A percentile compares a stretch with the other conserved stretches of the same genome.
Conservation (phyloP, 2,797 vertebrate species). For the Holocentrus rufus region DNA sequence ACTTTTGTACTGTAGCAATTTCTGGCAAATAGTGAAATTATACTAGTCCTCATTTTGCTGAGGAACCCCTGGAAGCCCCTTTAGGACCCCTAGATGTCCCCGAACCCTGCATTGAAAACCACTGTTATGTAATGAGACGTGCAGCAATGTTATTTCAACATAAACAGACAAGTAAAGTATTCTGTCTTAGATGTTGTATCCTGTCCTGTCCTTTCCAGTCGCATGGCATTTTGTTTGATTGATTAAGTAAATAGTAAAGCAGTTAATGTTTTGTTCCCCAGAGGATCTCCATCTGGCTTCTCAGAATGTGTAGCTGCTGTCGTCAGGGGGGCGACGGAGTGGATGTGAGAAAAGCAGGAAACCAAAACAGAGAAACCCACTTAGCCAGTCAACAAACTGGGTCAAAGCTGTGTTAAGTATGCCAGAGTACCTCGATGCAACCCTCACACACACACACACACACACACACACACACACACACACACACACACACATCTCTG, state of each 20-base stretch:
- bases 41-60: too few species aligned
- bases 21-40: too few species aligned
- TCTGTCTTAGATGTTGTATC: not conserved
- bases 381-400: constrained; percentile 59
- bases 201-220: not conserved
- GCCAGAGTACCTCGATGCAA: constrained; percentile 43
- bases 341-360: constrained; percentile 52
- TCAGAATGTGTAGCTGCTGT: not conserved
- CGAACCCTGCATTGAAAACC: too few species aligned
- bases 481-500: not conserved
- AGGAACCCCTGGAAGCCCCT: too few species aligned
- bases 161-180: not conserved
- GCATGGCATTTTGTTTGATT: too few species aligned
- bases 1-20: too few species aligned
- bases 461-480: not conserved
- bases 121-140: not conserved
- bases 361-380: constrained; percentile 68
- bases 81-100: too few species aligned
- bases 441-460: not conserved
- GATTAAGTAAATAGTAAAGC: too few species aligned
- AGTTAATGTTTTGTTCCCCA: not conserved
- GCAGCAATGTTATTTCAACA: not conserved
- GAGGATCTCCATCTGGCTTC: not conserved
- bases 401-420: constrained; percentile 61
- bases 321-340: not conserved